Conservation (phyloP, 1,140 invertebrate genomes). For the Heliconius melpomene region DNA sequence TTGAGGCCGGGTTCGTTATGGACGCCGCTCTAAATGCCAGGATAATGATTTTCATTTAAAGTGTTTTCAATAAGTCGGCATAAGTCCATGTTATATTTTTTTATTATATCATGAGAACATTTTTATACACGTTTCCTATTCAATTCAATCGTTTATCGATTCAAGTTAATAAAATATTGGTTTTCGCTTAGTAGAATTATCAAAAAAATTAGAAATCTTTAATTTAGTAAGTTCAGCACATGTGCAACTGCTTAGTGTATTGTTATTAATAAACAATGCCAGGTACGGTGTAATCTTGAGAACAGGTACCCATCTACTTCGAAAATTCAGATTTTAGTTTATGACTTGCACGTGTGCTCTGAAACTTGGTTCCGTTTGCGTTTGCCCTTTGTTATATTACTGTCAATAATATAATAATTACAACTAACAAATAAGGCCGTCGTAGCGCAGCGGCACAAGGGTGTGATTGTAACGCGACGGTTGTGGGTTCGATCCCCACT, state of each 20-base stretch:
- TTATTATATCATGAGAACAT: conserved; percentile 19
- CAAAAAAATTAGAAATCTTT: not conserved
- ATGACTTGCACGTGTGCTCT: conserved; percentile 66
- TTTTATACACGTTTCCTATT: not conserved
- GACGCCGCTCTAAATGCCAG: conserved; percentile 74
- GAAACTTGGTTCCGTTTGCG: not conserved
- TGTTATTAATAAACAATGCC: conserved; percentile 51
- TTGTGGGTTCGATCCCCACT: too few relatives aligned
- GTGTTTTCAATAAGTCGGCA: conserved; percentile 77
- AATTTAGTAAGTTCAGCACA: conserved; percentile 42
- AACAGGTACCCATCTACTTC: conserved; percentile 50
- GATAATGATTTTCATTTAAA: conserved; percentile 80
- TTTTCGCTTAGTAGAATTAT: not conserved
- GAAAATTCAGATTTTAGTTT: conserved; percentile 52
- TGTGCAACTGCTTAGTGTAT: conserved; percentile 61
- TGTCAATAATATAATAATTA: too few relatives aligned
- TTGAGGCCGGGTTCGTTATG: conserved; percentile 77
- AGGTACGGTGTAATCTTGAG: conserved; percentile 40
- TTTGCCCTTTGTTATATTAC: too few relatives aligned
- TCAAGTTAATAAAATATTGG: too few relatives aligned
- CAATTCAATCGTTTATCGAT: not conserved
- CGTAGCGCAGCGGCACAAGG: too few relatives aligned
- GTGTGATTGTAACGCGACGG: too few relatives aligned
- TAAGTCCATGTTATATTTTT: conserved; percentile 61
- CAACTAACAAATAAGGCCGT: too few relatives aligned